Evolutionary conservation across 1,140 invertebrate species (phyloP).

Genomic region (Lepidotrigona ventralis): DNA sequence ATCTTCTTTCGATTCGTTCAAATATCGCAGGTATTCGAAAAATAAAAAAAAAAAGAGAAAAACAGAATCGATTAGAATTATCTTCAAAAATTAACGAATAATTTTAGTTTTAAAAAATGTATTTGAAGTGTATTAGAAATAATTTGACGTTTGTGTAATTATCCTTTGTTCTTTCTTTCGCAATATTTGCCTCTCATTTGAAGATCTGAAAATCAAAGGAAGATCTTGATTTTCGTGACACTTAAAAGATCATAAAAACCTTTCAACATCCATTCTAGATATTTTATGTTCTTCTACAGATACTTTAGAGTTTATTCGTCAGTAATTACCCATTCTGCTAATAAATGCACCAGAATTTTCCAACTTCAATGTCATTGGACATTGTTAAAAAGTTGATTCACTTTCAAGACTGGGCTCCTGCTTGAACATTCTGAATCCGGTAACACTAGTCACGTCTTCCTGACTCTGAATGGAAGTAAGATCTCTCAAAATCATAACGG

Average conservation of each 20-base stretch:
- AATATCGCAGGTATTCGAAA: neutral
- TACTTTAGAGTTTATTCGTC: neutral
- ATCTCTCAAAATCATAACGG: conserved; percentile 76
- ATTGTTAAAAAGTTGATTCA: conserved; percentile 71
- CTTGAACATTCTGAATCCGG: conserved; percentile 74
- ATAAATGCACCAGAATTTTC: neutral
- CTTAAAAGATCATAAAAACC: neutral
- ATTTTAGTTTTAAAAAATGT: no score
- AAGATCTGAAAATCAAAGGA: neutral
- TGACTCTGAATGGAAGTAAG: conserved; percentile 67
- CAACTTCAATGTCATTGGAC: neutral
- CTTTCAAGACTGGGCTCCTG: conserved; percentile 76
- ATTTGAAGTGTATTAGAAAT: no score
- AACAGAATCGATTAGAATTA: neutral
- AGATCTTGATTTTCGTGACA: neutral
- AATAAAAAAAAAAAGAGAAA: no score
- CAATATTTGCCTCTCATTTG: neutral
- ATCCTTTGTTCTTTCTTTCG: neutral
- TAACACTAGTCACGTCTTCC: conserved; percentile 67
- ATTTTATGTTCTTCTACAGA: neutral
- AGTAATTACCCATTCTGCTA: neutral
- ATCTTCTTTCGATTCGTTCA: neutral
- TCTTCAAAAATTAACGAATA: neutral
- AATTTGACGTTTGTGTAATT: neutral
- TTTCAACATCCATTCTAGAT: neutral